These are phyloP conservation scores for Acholoe squamosa DNA, from an alignment of 2,888 invertebrate genomes.

Conservation along the genomic window DNA sequence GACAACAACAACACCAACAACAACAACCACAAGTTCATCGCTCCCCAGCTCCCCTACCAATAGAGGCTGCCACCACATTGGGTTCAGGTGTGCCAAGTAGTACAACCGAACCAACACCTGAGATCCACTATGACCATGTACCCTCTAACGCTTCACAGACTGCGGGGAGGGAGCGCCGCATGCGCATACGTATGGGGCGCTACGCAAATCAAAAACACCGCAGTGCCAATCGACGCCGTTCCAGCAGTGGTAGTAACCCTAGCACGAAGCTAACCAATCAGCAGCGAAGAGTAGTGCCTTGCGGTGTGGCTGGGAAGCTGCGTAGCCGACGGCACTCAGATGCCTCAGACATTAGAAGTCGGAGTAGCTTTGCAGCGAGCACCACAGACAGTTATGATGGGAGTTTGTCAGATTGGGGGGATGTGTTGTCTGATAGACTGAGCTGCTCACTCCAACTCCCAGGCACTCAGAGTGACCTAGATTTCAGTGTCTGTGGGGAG, in stretches of 20 bases:
- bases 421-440: neutral
- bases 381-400: conserved; percentile 46
- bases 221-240: neutral
- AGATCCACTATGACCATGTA: conserved; percentile 22
- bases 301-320: conserved; percentile 33
- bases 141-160: conserved; percentile 15
- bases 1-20: too few species aligned
- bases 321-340: conserved; percentile 43
- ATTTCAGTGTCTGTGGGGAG: conserved; percentile 25
- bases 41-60: neutral
- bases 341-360: conserved; percentile 4
- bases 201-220: neutral
- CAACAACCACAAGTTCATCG: neutral
- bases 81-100: neutral
- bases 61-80: neutral
- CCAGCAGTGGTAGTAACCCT: neutral
- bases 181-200: neutral
- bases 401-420: neutral
- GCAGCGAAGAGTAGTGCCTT: conserved; percentile 20
- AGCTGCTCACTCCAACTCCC: neutral
- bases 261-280: neutral
- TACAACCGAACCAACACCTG: neutral
- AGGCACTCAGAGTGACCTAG: conserved; percentile 7
- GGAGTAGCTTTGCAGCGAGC: neutral
- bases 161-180: neutral